phyloP scores from a whole-genome alignment of 1,140 invertebrate genomes.

The Oncopodura yosiiana region DNA sequence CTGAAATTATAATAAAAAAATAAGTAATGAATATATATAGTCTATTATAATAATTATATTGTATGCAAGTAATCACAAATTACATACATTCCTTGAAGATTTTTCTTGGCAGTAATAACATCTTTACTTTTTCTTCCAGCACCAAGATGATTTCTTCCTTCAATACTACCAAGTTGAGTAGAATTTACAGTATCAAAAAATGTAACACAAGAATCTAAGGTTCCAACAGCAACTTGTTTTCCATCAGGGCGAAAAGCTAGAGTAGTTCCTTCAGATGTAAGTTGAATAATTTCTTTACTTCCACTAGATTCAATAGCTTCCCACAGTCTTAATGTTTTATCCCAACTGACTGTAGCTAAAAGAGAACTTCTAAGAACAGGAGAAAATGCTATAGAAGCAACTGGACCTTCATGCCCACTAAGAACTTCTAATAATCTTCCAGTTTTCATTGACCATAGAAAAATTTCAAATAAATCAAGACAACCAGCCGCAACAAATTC shows the following conservation, averaged over 20 bases:
- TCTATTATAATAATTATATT: background rate
- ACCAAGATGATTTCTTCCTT: conserved; percentile 79
- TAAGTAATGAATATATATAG: background rate
- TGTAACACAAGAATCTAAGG: conserved; percentile 76
- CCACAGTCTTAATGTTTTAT: conserved; percentile 85
- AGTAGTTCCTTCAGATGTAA: conserved; percentile 68
- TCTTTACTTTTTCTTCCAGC: conserved; percentile 71
- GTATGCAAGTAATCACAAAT: background rate
- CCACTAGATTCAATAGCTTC: conserved; percentile 73
- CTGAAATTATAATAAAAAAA: conserved; percentile 50
- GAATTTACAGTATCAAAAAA: conserved; percentile 67
- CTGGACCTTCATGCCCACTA: conserved; percentile 83
- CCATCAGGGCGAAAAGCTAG: conserved; percentile 81
- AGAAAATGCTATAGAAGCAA: conserved; percentile 71
- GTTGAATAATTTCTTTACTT: conserved; percentile 67
- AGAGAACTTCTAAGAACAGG: conserved; percentile 58
- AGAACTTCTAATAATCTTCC: conserved; percentile 81
- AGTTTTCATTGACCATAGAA: conserved; percentile 87
- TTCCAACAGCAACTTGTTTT: conserved; percentile 79
- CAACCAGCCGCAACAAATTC: conserved; percentile 89
- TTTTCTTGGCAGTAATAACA: conserved; percentile 75
- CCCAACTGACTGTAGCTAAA: conserved; percentile 85
- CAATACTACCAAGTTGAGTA: conserved; percentile 57
- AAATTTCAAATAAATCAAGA: conserved; percentile 88
- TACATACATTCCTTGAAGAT: conserved; percentile 69